Evolutionary conservation across 2,888 invertebrate species (phyloP), one percentile per base, ranked within the genome.

Genomic region (Exephanes ischioxanthus): DNA sequence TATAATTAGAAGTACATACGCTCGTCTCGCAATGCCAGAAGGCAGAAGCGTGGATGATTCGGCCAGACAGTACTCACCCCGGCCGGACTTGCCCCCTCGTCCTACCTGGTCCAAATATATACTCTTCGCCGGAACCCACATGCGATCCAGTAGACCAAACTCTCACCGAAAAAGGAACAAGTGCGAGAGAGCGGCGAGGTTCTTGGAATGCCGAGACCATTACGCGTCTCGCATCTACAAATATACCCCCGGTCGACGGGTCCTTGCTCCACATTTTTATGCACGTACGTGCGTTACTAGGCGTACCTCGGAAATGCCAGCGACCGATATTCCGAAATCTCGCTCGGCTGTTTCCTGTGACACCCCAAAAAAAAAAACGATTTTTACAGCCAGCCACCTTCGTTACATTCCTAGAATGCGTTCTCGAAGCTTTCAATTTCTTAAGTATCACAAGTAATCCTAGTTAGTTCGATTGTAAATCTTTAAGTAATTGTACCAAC

Each of bases 231-330:
- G 66, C 75, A 14, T 76, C 63, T 33, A 26, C 75, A 51, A 78
- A 90, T 90, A 90, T 90, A 89, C 14, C 85, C 82, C 75, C 51
- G 53, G 67, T 53, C 70, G 78, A 77, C 63, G 83, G 90, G 89
- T 90, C 87, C 86, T 90, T 90, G 89, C 89, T 90, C 90, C 72
- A 91, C 87, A 90, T 91, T 91, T 90, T 90, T 90, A 88, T 58
- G 22, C 77, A 73, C 75, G 26, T 22, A 19, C 14, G 37, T 22
- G n/a, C 14, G 41, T 63, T 68, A 67, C 58, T 30, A 71, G 55
- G 78, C 70, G 37, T 41, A 55, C 19, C 26, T 51, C 30, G 68
- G 68, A 66, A 66, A 51, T 55, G 33, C 75, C 63, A 19, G 16
- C 66, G 66, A 9, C 5, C 63, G n/a, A 63, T 33, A 26, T 26